A percentile compares a stretch with the other conserved stretches of the same genome.
Conservation (phyloP, 2,797 vertebrate genomes). For the Stomatorhinus walkeri region DNA sequence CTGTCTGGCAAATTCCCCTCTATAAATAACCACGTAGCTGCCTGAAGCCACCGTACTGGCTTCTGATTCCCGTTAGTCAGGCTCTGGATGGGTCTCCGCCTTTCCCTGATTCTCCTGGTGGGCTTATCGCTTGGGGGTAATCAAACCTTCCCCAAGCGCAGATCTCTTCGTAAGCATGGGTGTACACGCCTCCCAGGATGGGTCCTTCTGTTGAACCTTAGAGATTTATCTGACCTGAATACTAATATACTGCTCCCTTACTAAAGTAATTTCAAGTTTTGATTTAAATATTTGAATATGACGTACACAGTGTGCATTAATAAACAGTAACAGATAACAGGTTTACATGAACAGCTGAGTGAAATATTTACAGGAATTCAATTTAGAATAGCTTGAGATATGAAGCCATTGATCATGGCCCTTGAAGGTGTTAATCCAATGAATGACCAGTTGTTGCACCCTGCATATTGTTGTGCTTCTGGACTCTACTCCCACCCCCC, state of each 20-base stretch:
- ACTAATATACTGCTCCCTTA: background rate
- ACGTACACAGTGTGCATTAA: background rate
- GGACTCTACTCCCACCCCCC: background rate
- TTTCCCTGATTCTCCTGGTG: background rate
- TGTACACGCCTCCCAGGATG: background rate
- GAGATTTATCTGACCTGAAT: background rate
- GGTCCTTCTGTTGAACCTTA: background rate
- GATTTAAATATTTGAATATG: background rate
- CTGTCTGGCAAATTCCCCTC: conserved; percentile 34
- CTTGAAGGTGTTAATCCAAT: background rate
- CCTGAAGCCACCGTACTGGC: conserved; percentile 20
- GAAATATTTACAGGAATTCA: background rate
- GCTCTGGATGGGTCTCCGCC: conserved; percentile 26
- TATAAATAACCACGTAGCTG: conserved; percentile 28
- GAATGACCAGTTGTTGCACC: background rate
- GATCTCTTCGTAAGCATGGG: background rate
- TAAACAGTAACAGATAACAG: background rate
- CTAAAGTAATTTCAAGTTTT: background rate
- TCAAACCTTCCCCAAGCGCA: background rate
- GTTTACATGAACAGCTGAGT: background rate
- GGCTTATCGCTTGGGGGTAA: background rate
- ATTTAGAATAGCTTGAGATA: background rate
- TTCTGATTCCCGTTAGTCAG: conserved; percentile 34
- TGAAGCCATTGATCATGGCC: background rate
- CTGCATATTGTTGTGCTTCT: background rate